Base-by-base conservation (phyloP, 2,797 vertebrate species). In the Heterohyrax brucei region DNA sequence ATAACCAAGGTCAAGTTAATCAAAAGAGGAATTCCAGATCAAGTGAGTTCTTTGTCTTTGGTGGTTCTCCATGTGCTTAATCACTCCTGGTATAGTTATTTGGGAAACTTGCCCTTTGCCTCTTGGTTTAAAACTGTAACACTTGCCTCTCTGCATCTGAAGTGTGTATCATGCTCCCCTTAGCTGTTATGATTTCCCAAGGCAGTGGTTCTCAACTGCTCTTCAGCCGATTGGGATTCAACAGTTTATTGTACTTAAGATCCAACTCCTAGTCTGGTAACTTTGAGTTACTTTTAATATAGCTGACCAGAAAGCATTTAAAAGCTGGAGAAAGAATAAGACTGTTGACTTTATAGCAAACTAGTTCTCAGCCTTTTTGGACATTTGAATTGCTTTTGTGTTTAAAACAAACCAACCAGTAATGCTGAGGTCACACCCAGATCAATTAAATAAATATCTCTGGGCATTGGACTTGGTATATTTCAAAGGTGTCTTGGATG, bases 201-300 rank as follows among this genome's bases (percentile, higher is more conserved):
- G 0, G 10, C 19, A 56, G 12, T 68, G 30, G 8, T 61, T 94
- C 84, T 83, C 14, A 2, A 5, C 44, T 81, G 12, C 19, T 59
- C 18, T 12, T 82, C 19, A 59, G 33, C 24, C 50, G 73, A 46
- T 64, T 2, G 24, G 19, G 59, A 39, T 50, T 53, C 68, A 44
- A 48, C 66, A 39, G 85, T 79, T 84, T 76, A 79, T 59, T 87
- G 44, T 68, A 48, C 81, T 48, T 21, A 1, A n/a, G 50, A 64
- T 84, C 44, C 75, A 64, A 66, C 56, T 87, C 21, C 39, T 46
- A 53, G 8, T 82, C 48, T 96, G 73, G 22, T n/a, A 48, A 46
- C 95, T 33, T 30, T 77, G 48, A 92, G 46, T 87, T 73, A 33
- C 85, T 83, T 89, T 90, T 95, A 93, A 85, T 33, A 53, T 44